Conservation (phyloP, 2,888 invertebrate species). For the Erynnis tages region DNA sequence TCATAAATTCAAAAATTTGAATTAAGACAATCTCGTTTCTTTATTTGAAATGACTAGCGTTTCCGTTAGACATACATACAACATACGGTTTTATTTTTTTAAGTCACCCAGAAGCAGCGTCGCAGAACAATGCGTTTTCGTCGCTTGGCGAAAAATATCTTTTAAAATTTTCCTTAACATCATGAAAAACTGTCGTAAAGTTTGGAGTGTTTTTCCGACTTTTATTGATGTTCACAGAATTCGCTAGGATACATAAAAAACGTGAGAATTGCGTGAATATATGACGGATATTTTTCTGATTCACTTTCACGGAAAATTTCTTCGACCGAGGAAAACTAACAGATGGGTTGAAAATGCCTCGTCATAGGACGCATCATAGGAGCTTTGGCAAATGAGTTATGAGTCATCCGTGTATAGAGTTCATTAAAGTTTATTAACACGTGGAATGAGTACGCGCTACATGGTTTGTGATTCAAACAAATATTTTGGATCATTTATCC, state of each 20-base stretch:
- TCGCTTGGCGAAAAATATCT: too few relatives aligned
- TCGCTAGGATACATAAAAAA: slow-evolving; percentile 8
- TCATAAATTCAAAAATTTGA: neutral
- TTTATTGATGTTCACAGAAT: slow-evolving; percentile 12
- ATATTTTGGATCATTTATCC: slow-evolving; percentile 3
- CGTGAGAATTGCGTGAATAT: neutral
- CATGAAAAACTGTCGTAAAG: neutral
- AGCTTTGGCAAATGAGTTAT: slow-evolving; percentile 3
- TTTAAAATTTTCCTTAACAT: slow-evolving; percentile 10
- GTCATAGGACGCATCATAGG: slow-evolving; percentile 3
- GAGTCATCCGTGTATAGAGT: neutral
- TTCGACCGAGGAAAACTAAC: neutral
- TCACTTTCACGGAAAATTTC: slow-evolving; percentile 8
- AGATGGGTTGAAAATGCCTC: slow-evolving; percentile 3
- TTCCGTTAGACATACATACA: neutral
- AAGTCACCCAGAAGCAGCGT: too few relatives aligned
- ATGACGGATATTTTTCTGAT: slow-evolving; percentile 2
- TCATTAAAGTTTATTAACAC: slow-evolving; percentile 28
- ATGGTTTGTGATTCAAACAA: neutral
- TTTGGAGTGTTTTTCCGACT: neutral
- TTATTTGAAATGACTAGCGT: slow-evolving; percentile 4
- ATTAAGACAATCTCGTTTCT: neutral
- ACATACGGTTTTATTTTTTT: neutral
- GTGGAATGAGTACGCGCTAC: neutral
- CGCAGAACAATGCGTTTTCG: too few relatives aligned